Conservation (phyloP, 2,113 vertebrate species). For the Thamnaconus septentrionalis region DNA sequence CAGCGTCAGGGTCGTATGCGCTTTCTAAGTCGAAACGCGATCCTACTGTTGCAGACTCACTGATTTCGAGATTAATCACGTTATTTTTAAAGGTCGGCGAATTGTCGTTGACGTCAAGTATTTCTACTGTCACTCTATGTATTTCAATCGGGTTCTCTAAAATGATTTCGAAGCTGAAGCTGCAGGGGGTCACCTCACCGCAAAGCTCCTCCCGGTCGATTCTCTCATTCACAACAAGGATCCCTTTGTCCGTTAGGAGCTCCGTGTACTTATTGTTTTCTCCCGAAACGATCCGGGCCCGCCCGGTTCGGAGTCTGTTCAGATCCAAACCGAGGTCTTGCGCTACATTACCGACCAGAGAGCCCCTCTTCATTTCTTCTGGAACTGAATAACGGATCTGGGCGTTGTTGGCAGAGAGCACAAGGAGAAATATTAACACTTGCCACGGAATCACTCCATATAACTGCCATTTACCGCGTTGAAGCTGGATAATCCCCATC, state of each 20-base stretch:
- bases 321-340: slow-evolving; percentile 7
- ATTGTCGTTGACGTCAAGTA: slow-evolving; percentile 65
- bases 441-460: slow-evolving; percentile 12
- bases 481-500: slow-evolving; percentile 19
- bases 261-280: slow-evolving; percentile 30
- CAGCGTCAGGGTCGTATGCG: slow-evolving; percentile 72
- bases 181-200: slow-evolving; percentile 49
- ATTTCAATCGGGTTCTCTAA: slow-evolving; percentile 62
- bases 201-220: slow-evolving; percentile 63
- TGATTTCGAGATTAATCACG: slow-evolving; percentile 79
- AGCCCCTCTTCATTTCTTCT: slow-evolving; percentile 27
- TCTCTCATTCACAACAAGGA: slow-evolving; percentile 42
- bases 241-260: slow-evolving; percentile 55
- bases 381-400: slow-evolving; percentile 62
- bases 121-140: slow-evolving; percentile 54
- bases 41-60: slow-evolving; percentile 75
- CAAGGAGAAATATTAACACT: slow-evolving; percentile 12
- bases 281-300: slow-evolving; percentile 5
- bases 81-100: slow-evolving; percentile 76
- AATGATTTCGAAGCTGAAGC: slow-evolving; percentile 59
- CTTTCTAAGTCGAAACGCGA: slow-evolving; percentile 79
- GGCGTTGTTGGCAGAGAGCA: slow-evolving; percentile 9
- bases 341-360: slow-evolving; percentile 3
- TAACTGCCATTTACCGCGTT: slow-evolving; percentile 18
- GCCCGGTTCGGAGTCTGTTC: slow-evolving; percentile 1